Percentiles rank a stretch among this genome's conserved stretches.
Conservation (phyloP, 2,113 vertebrate genomes). For the Rissa tridactyla region DNA sequence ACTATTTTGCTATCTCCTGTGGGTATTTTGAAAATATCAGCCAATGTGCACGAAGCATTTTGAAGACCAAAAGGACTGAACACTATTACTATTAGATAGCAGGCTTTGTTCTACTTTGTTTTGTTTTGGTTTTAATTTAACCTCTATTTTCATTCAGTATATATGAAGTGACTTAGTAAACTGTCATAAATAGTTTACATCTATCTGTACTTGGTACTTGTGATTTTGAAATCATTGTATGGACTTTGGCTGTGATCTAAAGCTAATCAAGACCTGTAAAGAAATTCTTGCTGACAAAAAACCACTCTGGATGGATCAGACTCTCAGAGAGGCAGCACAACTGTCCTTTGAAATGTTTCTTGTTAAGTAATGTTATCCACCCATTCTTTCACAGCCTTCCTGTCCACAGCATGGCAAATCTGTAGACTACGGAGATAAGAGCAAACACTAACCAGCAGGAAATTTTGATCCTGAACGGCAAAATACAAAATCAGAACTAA, state of each 20-base stretch:
- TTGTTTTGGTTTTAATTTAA: background rate
- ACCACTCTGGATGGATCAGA: background rate
- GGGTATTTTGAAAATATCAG: background rate
- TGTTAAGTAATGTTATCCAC: background rate
- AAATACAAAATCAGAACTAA: background rate
- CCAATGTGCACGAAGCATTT: background rate
- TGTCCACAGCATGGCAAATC: background rate
- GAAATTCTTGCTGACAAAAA: background rate
- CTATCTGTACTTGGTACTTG: background rate
- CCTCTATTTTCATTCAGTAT: background rate
- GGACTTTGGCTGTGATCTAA: background rate
- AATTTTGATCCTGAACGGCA: background rate
- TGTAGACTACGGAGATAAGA: background rate
- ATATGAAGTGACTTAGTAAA: background rate
- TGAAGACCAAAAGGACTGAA: background rate
- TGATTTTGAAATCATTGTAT: background rate
- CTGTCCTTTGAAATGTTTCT: background rate
- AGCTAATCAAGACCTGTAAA: background rate
- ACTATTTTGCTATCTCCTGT: background rate
- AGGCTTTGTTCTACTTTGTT: background rate
- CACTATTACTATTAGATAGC: background rate
- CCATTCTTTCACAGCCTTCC: background rate
- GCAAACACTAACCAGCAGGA: background rate
- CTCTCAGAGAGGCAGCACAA: background rate
- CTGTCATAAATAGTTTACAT: background rate